A percentile compares a stretch with the other conserved stretches of the same genome.
phyloP scores from a whole-genome alignment of 2,797 vertebrate species.

The Peromyscus aztecus region DNA sequence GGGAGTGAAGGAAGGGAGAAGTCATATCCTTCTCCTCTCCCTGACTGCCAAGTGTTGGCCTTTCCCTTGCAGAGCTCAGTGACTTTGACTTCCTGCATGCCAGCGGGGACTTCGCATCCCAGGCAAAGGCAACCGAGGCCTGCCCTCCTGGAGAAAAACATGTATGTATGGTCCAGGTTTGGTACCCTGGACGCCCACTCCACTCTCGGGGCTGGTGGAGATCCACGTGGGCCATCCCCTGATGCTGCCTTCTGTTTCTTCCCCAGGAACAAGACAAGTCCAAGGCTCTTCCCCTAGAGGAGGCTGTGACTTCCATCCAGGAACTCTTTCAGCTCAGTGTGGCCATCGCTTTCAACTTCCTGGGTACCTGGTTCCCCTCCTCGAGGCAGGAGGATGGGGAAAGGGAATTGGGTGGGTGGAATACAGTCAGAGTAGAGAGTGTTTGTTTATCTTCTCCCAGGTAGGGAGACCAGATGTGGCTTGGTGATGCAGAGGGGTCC shows the following conservation, averaged over 20 bases:
- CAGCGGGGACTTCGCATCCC: not conserved
- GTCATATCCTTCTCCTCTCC: not conserved
- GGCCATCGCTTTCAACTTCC: constrained; percentile 91
- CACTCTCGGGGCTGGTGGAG: not conserved
- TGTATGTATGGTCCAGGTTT: constrained; percentile 76
- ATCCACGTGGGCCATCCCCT: not conserved
- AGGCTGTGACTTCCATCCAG: constrained; percentile 90
- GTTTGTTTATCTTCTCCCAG: constrained; percentile 22
- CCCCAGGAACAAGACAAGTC: constrained; percentile 83
- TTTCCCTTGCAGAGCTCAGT: constrained; percentile 59
- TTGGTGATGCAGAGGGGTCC: not conserved
- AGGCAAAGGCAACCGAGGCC: constrained; percentile 17
- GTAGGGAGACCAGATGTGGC: not conserved
- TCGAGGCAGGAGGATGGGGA: not conserved
- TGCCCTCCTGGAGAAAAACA: constrained; percentile 56
- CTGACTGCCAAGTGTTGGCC: not conserved
- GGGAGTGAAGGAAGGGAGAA: not conserved
- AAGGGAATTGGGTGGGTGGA: not conserved
- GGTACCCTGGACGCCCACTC: not conserved
- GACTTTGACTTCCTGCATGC: constrained; percentile 44
- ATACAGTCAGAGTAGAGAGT: not conserved
- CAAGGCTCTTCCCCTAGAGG: constrained; percentile 87
- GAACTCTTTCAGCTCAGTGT: constrained; percentile 91
- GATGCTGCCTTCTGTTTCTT: constrained; percentile 36
- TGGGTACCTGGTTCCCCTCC: constrained; percentile 85